Evolutionary conservation across 2,888 invertebrate genomes (phyloP).

Genomic region (Coenonympha arcania): DNA sequence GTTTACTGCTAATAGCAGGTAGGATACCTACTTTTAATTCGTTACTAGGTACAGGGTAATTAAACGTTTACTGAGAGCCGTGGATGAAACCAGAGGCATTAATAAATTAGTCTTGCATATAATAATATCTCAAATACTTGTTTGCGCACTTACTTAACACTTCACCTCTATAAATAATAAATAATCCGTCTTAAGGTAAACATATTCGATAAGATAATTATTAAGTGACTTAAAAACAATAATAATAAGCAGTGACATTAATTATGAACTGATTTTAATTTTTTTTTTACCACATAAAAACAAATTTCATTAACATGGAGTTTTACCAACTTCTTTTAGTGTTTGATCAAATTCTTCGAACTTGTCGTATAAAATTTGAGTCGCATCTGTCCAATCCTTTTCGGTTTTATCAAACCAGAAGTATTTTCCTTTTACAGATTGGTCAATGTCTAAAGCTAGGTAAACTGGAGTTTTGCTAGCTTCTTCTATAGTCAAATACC

Average conservation of each 20-base stretch:
- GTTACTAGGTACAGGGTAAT: too few relatives aligned
- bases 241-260: background rate
- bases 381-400: slow-evolving; percentile 30
- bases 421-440: slow-evolving; percentile 34
- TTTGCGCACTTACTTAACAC: background rate
- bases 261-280: background rate
- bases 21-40: too few relatives aligned
- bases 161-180: background rate
- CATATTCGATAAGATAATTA: background rate
- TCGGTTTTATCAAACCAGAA: slow-evolving; percentile 35
- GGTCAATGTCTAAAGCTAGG: slow-evolving; percentile 32
- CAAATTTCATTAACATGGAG: background rate
- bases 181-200: background rate
- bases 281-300: background rate
- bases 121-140: background rate
- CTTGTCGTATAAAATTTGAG: slow-evolving; percentile 19
- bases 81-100: too few relatives aligned
- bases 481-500: slow-evolving; percentile 28
- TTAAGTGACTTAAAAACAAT: background rate
- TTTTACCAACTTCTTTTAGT: background rate
- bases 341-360: background rate
- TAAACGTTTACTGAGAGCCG: too few relatives aligned
- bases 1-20: too few relatives aligned
- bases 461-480: slow-evolving; percentile 29
- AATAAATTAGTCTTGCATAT: too few relatives aligned